These are phyloP conservation scores for Haemorhous mexicanus DNA, from an alignment of 2,113 vertebrate genomes.

Conservation along the genomic window DNA sequence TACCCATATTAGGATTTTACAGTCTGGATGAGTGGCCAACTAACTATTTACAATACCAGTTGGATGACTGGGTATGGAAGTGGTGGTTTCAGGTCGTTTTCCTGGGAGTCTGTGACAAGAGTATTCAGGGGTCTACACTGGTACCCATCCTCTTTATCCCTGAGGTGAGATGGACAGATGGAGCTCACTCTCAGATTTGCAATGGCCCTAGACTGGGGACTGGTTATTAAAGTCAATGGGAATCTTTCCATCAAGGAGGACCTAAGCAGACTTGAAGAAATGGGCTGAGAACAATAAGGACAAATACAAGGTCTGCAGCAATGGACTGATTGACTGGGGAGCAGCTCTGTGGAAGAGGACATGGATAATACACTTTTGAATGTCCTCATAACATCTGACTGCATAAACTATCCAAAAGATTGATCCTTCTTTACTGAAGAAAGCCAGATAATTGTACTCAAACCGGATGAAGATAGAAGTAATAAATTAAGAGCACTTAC, in stretches of 20 bases:
- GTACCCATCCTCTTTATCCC: neutral
- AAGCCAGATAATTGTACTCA: neutral
- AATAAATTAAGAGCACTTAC: neutral
- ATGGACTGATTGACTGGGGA: neutral
- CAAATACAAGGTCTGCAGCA: neutral
- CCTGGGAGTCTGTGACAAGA: neutral
- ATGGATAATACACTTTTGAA: neutral
- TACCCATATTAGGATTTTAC: neutral
- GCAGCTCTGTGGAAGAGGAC: neutral
- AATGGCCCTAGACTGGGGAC: neutral
- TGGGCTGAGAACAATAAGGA: neutral
- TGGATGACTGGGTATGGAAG: rapidly evolving
- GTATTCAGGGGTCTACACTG: neutral
- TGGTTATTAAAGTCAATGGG: neutral
- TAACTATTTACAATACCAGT: neutral
- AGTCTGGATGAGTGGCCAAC: neutral
- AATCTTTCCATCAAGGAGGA: neutral
- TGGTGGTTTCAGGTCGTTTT: neutral
- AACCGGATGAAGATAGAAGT: neutral
- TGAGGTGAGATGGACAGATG: neutral
- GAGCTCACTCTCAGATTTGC: neutral
- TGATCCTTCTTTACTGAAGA: neutral
- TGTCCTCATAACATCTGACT: neutral
- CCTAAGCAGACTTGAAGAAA: neutral
- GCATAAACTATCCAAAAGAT: neutral